Evolutionary conservation across 1,140 invertebrate genomes (phyloP).

Genomic region (Cotesia typhae): DNA sequence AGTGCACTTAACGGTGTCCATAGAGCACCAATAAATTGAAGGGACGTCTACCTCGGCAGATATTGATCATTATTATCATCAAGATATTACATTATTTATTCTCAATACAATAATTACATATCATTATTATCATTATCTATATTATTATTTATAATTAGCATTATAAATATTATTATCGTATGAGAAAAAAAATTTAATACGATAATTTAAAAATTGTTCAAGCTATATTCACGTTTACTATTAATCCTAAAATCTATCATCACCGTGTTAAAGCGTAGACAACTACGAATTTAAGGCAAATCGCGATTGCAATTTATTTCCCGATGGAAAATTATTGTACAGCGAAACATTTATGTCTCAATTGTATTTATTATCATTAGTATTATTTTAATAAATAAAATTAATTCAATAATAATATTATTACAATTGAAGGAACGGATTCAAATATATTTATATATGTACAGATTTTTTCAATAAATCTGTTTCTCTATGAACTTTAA

Average conservation of each 20-base stretch:
- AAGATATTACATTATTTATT: slow-evolving; percentile 47
- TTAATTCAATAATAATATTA: too few species aligned
- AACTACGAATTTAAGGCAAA: slow-evolving; percentile 61
- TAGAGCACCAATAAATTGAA: slow-evolving; percentile 60
- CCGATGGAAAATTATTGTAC: slow-evolving; percentile 38
- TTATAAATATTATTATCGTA: background rate
- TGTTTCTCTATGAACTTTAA: too few species aligned
- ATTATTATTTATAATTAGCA: background rate
- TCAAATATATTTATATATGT: background rate
- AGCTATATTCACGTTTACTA: slow-evolving; percentile 46
- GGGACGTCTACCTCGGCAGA: slow-evolving; percentile 61
- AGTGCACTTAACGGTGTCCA: slow-evolving; percentile 65
- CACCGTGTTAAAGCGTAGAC: slow-evolving; percentile 59
- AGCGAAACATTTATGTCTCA: too few species aligned
- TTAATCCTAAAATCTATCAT: slow-evolving; percentile 56
- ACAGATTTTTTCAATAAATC: too few species aligned
- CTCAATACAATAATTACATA: background rate
- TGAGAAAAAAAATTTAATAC: background rate
- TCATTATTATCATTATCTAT: background rate
- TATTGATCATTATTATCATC: slow-evolving; percentile 55
- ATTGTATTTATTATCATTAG: too few species aligned
- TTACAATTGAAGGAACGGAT: background rate
- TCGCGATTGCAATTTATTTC: slow-evolving; percentile 45
- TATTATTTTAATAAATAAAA: too few species aligned
- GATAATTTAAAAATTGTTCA: slow-evolving; percentile 36